Base-by-base conservation (phyloP, 2,113 vertebrate genomes). In the Cynoglossus semilaevis region DNA sequence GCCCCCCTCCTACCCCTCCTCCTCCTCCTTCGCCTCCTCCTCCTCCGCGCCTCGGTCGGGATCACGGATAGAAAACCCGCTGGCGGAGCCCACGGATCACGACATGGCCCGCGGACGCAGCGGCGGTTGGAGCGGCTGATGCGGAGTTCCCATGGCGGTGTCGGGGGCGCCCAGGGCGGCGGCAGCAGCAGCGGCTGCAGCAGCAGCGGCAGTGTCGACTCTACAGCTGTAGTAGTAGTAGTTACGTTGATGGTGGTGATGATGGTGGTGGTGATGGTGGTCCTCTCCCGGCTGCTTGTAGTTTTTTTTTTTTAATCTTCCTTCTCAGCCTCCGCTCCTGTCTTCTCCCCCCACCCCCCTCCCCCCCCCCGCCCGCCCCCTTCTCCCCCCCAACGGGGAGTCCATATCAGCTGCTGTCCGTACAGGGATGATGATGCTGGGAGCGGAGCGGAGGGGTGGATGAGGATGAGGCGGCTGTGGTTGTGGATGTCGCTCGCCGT, bases 141-240 rank as follows among this genome's bases (percentile, higher is more conserved):
- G 91, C 88, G 85, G 85, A 89, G 82, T 89, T 88, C 85, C 92
- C 95, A 97, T 97, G 91, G 87, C 71, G 73, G 73, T 85, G 74
- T 90, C 51, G 76, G 76, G 76, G 62, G 91, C 92, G 79, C 85
- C 88, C 92, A 86, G 85, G 89, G 77, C 62, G 74, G 81, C 65
- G 69, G 75, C 44, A 56, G 74, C 61, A 42, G 67, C 48, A 19
- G 47, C 55, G 17, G 64, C 49, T 37, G 62, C 38, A 17, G 54
- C 53, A 7, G 59, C 56, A 5, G 67, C 18, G 53, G 59, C 56
- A 51, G 63, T n/a, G 72, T 74, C 77, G 51, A 72, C 70, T 60
- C 22, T 29, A 29, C 22, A 29, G 69, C 48, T 22, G 74, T 42
- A 35, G 73, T 68, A 51, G 72, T 70, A 54, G 71, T 35, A 45